Base-by-base conservation (phyloP, 2,888 invertebrate genomes). In the Exocentrus adspersus region DNA sequence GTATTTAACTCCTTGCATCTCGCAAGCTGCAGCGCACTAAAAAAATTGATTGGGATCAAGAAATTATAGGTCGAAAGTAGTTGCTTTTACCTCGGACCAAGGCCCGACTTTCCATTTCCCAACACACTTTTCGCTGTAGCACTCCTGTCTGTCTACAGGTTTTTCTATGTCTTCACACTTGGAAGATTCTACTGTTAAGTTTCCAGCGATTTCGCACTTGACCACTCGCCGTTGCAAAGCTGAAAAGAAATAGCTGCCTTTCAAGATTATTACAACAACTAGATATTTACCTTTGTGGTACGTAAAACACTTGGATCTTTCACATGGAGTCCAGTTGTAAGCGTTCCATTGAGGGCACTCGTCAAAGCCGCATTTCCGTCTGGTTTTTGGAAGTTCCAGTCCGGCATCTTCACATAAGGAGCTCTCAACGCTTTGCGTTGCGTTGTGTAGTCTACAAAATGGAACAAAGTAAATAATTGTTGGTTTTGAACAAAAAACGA, bases 41-140 rank as follows among this genome's bases (percentile, higher is more conserved):
- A 83, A 80, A 64, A 70, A 63, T n/a, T n/a, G n/a, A n/a, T n/a
- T n/a, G n/a, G n/a, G n/a, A n/a, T n/a, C n/a, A n/a, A n/a, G n/a
- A n/a, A n/a, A n/a, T n/a, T n/a, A n/a, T n/a, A n/a, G n/a, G n/a
- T n/a, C n/a, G n/a, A n/a, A n/a, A n/a, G n/a, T n/a, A n/a, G n/a
- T n/a, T n/a, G n/a, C n/a, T n/a, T n/a, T 82, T 83, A 97, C 97
- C 89, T 93, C 91, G 41, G 95, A 95, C 98, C 98, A 98, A 61
- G 93, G 89, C 6, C 95, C 94, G 2, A 93, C 91, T 65, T 91
- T 88, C 98, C 98, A 98, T 53, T 91, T 89, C 0, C 96, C 93
- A 76, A 89, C 90, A 84, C 97, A 97, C n/a, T 89, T 89, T 69
- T 90, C 87, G 77, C 90, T 92, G 76, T 89, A 88, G 78, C 97